Evolutionary conservation across 2,888 invertebrate species (phyloP).

Genomic region (Parochlus steinenii): DNA sequence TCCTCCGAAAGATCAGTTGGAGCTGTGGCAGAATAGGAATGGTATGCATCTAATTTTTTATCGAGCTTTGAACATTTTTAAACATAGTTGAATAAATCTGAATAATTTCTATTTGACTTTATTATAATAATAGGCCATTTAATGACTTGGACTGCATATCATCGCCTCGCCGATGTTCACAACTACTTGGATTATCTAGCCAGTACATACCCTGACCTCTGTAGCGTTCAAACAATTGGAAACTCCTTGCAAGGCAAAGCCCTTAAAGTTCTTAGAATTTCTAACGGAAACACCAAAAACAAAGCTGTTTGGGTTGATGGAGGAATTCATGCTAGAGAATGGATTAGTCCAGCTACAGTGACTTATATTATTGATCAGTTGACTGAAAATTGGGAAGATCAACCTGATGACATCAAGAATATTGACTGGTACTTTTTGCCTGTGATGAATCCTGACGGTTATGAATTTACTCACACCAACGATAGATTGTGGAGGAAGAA

Average conservation of each 20-base stretch:
- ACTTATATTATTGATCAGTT: conserved; percentile 58
- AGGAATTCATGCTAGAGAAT: conserved; percentile 79
- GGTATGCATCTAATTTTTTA: conserved; percentile 31
- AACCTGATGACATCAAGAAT: conserved; percentile 50
- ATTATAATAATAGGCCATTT: conserved; percentile 23
- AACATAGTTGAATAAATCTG: not conserved
- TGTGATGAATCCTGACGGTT: conserved; percentile 71
- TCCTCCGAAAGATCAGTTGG: conserved; percentile 48
- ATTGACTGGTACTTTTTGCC: conserved; percentile 70
- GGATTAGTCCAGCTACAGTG: conserved; percentile 67
- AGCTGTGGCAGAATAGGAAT: conserved; percentile 49
- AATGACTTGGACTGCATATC: conserved; percentile 67
- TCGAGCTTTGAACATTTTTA: not conserved
- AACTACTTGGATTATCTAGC: conserved; percentile 56
- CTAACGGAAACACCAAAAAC: conserved; percentile 44
- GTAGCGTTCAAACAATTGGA: conserved; percentile 57
- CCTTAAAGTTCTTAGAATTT: conserved; percentile 51
- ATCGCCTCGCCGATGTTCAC: conserved; percentile 49
- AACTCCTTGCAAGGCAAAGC: conserved; percentile 54
- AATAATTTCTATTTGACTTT: not conserved
- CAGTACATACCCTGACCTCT: conserved; percentile 51
- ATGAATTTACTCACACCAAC: conserved; percentile 64
- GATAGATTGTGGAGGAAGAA: conserved; percentile 78
- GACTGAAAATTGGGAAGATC: conserved; percentile 46
- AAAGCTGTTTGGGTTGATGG: conserved; percentile 57